Percentiles rank a stretch among this genome's conserved stretches.
Evolutionary conservation across 2,888 invertebrate genomes (phyloP).

Genomic region (Ectemnius continuus): DNA sequence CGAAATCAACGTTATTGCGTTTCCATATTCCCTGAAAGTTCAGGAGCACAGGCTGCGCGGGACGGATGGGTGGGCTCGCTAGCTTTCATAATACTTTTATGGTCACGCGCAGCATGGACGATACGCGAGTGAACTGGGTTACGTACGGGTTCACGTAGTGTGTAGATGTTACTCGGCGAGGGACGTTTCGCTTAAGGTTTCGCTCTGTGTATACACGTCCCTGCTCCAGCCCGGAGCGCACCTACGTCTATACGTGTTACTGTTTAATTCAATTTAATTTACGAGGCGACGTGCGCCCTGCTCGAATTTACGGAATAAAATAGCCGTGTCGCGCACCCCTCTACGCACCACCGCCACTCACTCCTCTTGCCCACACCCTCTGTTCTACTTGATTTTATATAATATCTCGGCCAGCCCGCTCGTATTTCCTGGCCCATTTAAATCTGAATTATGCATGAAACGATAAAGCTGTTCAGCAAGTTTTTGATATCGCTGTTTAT

Average conservation of each 20-base stretch:
- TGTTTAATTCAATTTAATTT: constrained; percentile 46
- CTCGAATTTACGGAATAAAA: constrained; percentile 8
- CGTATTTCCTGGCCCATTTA: constrained; percentile 16
- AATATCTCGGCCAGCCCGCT: constrained; percentile 22
- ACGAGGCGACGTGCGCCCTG: not conserved
- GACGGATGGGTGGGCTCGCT: not conserved
- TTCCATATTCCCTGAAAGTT: constrained; percentile 19
- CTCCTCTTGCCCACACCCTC: not conserved
- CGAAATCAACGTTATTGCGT: constrained; percentile 13
- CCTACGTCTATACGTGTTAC: not conserved
- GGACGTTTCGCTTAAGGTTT: constrained; percentile 6
- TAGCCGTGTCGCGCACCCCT: not conserved
- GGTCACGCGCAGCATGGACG: constrained; percentile 15
- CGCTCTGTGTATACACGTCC: constrained; percentile 1
- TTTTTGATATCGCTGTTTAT: no score
- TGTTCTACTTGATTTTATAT: constrained; percentile 23
- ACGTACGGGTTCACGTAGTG: not conserved
- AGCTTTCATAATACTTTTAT: constrained; percentile 28
- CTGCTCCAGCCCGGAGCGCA: not conserved
- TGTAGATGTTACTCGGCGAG: constrained; percentile 10
- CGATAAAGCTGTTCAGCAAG: no score
- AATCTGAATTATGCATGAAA: constrained; percentile 27
- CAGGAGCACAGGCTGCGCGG: not conserved
- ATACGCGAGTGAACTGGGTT: constrained; percentile 28
- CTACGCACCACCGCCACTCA: not conserved